Evolutionary conservation across 1,140 invertebrate genomes (phyloP), one percentile per base, ranked within the genome.

Genomic region (Episyrphus balteatus): DNA sequence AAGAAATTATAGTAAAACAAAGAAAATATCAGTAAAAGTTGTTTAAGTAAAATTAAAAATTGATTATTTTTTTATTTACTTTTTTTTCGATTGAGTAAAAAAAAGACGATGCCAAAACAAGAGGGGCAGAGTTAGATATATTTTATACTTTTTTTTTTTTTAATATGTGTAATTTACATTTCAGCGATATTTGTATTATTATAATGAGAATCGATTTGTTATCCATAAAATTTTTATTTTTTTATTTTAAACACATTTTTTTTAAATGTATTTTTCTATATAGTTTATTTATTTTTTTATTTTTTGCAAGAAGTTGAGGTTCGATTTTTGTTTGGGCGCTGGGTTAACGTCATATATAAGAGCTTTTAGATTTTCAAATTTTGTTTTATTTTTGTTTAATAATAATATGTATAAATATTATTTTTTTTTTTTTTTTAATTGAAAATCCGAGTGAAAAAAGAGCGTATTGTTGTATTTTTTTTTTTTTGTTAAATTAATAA

Each of bases 221-320:
- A 46, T 40, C 38, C 19, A 43, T 50, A 40, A 7, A 36, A 47
- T 42, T 17, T 51, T 53, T 38, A 39, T 54, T 52, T 51, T 41
- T 52, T 54, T 46, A 52, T 49, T 40, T 8, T 42, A 2, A 26
- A 13, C 6, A 15, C 31, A 21, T 34, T 15, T 43, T 51, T 47
- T 51, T 47, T 31, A 31, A 13, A 38, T 8, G 19, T 18, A 43
- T 49, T 51, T 45, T 42, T n/a, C n/a, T n/a, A n/a, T n/a, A n/a
- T n/a, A n/a, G n/a, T n/a, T 32, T 21, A 37, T 47, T 26, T 10
- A 15, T 56, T 58, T 59, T 49, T 41, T 65, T 55, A 50, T 49
- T 69, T 46, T 56, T 69, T 66, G 62, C 84, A 85, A 90, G 87
- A 90, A 89, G 87, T 90, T 90, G 86, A 90, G 86, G 86, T 82